A percentile compares a stretch with the other conserved stretches of the same genome.
Evolutionary conservation across 2,113 vertebrate species (phyloP).

Genomic region (Shinisaurus crocodilurus): DNA sequence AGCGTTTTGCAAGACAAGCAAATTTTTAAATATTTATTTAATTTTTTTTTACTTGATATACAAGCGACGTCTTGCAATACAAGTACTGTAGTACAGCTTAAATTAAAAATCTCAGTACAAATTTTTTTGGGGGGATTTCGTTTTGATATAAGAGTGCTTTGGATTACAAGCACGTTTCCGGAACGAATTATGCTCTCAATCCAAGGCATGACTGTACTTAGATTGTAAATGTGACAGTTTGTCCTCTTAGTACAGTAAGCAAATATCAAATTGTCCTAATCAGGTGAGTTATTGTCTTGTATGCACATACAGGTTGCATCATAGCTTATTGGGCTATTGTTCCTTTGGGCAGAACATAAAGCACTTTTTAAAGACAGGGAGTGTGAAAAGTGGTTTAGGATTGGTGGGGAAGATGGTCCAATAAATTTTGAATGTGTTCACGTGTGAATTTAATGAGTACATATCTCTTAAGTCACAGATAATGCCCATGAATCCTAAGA

Average conservation of each 20-base stretch:
- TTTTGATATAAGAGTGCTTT: no score
- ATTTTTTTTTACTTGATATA: no score
- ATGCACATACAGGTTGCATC: not conserved
- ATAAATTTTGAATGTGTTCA: not conserved
- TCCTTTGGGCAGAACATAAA: not conserved
- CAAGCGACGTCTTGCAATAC: no score
- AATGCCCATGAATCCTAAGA: constrained; percentile 1
- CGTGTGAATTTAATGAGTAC: not conserved
- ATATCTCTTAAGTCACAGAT: not conserved
- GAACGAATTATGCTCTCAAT: no score
- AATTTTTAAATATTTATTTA: no score
- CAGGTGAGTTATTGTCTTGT: not conserved
- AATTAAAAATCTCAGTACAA: no score
- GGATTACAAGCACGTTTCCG: no score
- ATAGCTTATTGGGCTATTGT: not conserved
- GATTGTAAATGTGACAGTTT: not conserved
- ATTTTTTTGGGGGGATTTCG: no score
- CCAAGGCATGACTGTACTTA: no score
- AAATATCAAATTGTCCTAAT: not conserved
- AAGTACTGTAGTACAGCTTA: no score
- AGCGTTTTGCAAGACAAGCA: no score
- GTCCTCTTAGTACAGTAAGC: not conserved
- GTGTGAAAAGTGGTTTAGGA: not conserved
- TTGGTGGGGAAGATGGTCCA: not conserved
- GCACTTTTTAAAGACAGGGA: not conserved